Evolutionary conservation across 2,888 invertebrate genomes (phyloP).

Genomic region (Pemphredon lugubris): DNA sequence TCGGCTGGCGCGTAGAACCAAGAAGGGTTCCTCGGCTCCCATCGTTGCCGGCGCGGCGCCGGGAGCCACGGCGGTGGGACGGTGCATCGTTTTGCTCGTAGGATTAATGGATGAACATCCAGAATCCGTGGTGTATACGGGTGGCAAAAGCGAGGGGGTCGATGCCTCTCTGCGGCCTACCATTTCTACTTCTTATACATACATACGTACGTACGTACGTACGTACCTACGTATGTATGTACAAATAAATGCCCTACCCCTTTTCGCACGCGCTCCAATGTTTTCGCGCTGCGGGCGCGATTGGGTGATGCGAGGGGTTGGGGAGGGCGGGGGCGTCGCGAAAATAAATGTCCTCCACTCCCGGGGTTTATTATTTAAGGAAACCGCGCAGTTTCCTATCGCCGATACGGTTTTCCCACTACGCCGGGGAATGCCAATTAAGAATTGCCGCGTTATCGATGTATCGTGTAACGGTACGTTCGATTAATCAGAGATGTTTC

Average conservation of each 20-base stretch:
- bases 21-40: slow-evolving; percentile 52
- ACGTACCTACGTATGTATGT: no score
- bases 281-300: background rate
- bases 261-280: background rate
- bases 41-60: slow-evolving; percentile 39
- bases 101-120: slow-evolving; percentile 69
- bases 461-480: no score
- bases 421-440: no score
- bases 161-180: slow-evolving; percentile 49
- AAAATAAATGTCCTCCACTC: no score
- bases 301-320: background rate
- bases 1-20: slow-evolving; percentile 56
- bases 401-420: no score
- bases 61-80: slow-evolving; percentile 50
- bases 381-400: no score
- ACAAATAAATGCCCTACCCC: no score
- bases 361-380: no score
- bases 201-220: slow-evolving; percentile 26
- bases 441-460: no score
- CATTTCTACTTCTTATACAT: slow-evolving; percentile 48
- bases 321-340: no score
- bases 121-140: slow-evolving; percentile 40
- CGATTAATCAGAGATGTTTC: no score
- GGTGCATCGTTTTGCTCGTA: slow-evolving; percentile 67
- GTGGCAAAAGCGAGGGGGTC: slow-evolving; percentile 35